These are phyloP conservation scores for Sylvicapra grimmia DNA, from an alignment of 2,113 vertebrate genomes.

Conservation along the genomic window DNA sequence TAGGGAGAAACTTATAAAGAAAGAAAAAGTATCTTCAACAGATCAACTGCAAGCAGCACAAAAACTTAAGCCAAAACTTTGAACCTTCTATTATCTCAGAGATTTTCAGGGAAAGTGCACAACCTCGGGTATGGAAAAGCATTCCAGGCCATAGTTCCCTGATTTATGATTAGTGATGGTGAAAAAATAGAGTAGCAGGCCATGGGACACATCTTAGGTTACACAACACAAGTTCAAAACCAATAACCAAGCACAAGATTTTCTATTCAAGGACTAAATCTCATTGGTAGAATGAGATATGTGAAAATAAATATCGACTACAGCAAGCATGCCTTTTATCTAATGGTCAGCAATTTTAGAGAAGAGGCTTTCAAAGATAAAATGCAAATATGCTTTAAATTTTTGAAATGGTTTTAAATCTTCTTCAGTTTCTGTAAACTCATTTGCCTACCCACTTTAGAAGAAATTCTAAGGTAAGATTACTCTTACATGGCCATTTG, in stretches of 20 bases:
- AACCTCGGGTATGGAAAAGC: neutral
- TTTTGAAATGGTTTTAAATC: neutral
- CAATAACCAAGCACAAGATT: neutral
- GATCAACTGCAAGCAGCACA: neutral
- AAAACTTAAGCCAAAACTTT: neutral
- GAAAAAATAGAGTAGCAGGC: neutral
- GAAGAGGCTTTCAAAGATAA: neutral
- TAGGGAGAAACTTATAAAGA: neutral
- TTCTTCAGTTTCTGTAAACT: neutral
- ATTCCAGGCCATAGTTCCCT: neutral
- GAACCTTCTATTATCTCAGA: neutral
- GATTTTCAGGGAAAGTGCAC: neutral
- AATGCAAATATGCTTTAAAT: neutral
- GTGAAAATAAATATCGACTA: neutral
- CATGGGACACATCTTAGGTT: neutral
- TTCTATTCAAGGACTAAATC: neutral
- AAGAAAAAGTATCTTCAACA: neutral
- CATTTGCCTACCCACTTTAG: neutral
- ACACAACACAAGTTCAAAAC: neutral
- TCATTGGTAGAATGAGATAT: neutral
- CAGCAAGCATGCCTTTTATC: neutral
- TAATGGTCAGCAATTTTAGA: neutral
- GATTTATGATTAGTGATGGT: neutral
- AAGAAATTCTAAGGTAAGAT: neutral
- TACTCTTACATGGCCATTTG: neutral